Base-by-base conservation (phyloP, 1,140 invertebrate genomes). In the Gryon sp. region DNA sequence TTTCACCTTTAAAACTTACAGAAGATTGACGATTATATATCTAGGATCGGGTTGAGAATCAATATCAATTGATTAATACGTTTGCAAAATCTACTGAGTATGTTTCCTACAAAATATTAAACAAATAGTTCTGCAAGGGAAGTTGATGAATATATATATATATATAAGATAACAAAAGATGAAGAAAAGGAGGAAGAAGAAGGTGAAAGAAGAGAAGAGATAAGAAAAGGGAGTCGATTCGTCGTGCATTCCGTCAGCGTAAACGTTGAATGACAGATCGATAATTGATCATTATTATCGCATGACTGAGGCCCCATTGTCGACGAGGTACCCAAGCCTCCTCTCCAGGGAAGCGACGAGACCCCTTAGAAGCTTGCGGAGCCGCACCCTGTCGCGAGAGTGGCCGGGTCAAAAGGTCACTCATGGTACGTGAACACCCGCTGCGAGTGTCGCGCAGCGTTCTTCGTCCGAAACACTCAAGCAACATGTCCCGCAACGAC, bases 281-380 rank as follows among this genome's bases (percentile, higher is more conserved):
- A 87, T 87, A 87, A 88, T 88, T 87, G 86, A 88, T 88, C 87
- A 87, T 88, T 88, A 88, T 86, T 85, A 86, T 87, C 77, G 85
- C 84, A 83, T 82, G 83, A 86, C 83, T 83, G 75, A 78, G 79
- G 63, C 45, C n/a, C 82, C 69, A 86, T 85, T 87, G 84, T 87
- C 81, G 81, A 74, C 65, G 59, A 63, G 65, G n/a, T n/a, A n/a
- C 53, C 76, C 43, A 62, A 50, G 59, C 66, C 70, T 81, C 79
- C 73, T 75, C 80, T 52, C 70, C 62, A 45, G 62, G 70, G 79
- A 70, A 75, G 76, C 77, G n/a, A n/a, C n/a, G 68, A 75, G 66
- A 66, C 79, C 77, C 66, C 75, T 81, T 52, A 77, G 78, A 78
- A 80, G 82, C 77, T 80, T 79, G 72, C 82, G 80, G 79, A 48